Evolutionary conservation across 1,140 invertebrate species (phyloP).

Genomic region (Medauroidea extradentata): DNA sequence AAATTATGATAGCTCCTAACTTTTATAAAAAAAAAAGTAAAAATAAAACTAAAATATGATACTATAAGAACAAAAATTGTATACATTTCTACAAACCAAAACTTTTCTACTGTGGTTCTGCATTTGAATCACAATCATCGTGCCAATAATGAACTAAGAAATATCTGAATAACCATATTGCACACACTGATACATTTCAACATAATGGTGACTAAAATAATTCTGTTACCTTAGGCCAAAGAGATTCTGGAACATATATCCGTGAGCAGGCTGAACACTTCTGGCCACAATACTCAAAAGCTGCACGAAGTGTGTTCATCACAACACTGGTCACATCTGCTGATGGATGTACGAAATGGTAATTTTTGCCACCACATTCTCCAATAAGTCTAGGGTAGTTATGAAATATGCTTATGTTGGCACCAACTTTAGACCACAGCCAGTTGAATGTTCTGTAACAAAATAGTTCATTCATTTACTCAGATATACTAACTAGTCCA

Average conservation of each 20-base stretch:
- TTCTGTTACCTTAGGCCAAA: slow-evolving; percentile 74
- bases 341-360: slow-evolving; percentile 91
- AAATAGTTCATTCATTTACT: slow-evolving; percentile 13
- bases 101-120: no score
- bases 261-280: slow-evolving; percentile 98
- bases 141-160: no score
- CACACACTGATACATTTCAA: no score
- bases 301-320: slow-evolving; percentile 77
- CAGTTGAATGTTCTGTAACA: slow-evolving; percentile 80
- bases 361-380: slow-evolving; percentile 99
- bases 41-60: no score
- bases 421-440: slow-evolving; percentile 88
- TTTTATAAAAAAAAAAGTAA: no score
- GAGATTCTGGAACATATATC: slow-evolving; percentile 88
- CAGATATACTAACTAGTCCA: no score
- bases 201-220: no score
- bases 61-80: no score
- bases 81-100: no score
- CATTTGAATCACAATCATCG: no score
- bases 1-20: no score
- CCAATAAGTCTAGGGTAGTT: slow-evolving; percentile 93
- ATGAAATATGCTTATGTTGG: slow-evolving; percentile 79
- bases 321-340: slow-evolving; percentile 84
- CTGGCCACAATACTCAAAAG: slow-evolving; percentile 96
- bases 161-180: no score